Percentiles rank a stretch among this genome's conserved stretches.
phyloP scores from a whole-genome alignment of 2,888 invertebrate genomes.

The Falcaria lacertinaria region DNA sequence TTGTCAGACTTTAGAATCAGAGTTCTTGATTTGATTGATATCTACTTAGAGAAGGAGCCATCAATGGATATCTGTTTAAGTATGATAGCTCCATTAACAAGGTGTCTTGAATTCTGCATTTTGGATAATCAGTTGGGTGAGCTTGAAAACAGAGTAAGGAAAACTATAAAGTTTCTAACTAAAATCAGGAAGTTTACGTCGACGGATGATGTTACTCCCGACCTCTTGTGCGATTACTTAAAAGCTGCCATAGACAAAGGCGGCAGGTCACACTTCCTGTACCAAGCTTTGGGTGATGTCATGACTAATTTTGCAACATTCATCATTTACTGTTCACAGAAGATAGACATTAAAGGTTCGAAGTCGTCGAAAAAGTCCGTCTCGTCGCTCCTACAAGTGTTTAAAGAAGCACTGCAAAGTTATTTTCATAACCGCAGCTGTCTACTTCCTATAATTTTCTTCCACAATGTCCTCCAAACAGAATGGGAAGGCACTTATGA shows the following conservation, averaged over 20 bases:
- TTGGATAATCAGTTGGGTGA: slow-evolving; percentile 84
- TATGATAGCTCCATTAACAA: slow-evolving; percentile 84
- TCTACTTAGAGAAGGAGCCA: slow-evolving; percentile 85
- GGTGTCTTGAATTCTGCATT: slow-evolving; percentile 84
- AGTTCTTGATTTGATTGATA: slow-evolving; percentile 87
- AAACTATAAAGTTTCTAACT: slow-evolving; percentile 81
- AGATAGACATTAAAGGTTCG: slow-evolving; percentile 46
- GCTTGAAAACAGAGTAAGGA: slow-evolving; percentile 81
- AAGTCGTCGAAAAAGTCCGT: slow-evolving; percentile 51
- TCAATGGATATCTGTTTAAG: slow-evolving; percentile 84
- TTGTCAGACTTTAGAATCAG: slow-evolving; percentile 86
- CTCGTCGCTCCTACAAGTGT: slow-evolving; percentile 65
- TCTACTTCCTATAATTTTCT: slow-evolving; percentile 82
- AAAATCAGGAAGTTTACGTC: slow-evolving; percentile 81
- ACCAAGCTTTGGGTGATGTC: slow-evolving; percentile 83
- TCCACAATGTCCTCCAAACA: slow-evolving; percentile 82
- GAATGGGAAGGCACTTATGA: slow-evolving; percentile 83
- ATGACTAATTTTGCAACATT: slow-evolving; percentile 83
- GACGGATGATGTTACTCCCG: slow-evolving; percentile 74
- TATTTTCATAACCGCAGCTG: slow-evolving; percentile 83
- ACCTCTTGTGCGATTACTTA: slow-evolving; percentile 75
- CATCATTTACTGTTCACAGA: slow-evolving; percentile 81
- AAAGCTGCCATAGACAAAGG: slow-evolving; percentile 82
- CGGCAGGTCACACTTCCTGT: slow-evolving; percentile 80
- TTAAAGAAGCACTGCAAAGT: slow-evolving; percentile 74